A percentile compares a stretch with the other conserved stretches of the same genome.
These are phyloP conservation scores for Parauchenoglanis ngamensis DNA, from an alignment of 2,797 vertebrate species.

Conservation along the genomic window DNA sequence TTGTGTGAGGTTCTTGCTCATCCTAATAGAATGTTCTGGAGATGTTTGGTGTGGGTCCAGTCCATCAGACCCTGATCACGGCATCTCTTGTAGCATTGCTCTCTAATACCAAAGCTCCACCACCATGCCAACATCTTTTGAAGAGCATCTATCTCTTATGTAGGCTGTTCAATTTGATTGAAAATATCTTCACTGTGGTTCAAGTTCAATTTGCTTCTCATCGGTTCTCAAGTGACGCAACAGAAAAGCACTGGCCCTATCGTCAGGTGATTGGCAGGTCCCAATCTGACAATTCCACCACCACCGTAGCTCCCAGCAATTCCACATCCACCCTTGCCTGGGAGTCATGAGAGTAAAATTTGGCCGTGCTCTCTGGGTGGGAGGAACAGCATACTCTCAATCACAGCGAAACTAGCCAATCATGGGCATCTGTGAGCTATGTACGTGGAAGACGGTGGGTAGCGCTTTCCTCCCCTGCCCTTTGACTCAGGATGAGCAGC, in stretches of 20 bases:
- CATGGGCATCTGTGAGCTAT: neutral
- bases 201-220: neutral
- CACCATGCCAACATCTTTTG: neutral
- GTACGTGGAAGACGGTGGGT: neutral
- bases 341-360: neutral
- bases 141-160: neutral
- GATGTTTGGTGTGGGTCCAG: conserved; percentile 46
- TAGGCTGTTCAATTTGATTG: neutral
- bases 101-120: neutral
- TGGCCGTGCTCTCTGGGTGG: neutral
- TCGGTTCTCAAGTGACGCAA: neutral
- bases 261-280: neutral
- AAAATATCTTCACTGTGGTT: neutral
- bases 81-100: neutral
- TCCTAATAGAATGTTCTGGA: conserved; percentile 29
- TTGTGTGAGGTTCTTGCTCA: conserved; percentile 29
- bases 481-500: neutral
- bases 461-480: neutral
- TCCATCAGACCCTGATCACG: conserved; percentile 44
- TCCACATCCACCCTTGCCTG: neutral
- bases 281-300: neutral
- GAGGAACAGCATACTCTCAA: neutral
- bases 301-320: neutral
- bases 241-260: neutral
- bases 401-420: neutral